Conservation (phyloP, 2,797 vertebrate genomes). For the Hydrophis major region DNA sequence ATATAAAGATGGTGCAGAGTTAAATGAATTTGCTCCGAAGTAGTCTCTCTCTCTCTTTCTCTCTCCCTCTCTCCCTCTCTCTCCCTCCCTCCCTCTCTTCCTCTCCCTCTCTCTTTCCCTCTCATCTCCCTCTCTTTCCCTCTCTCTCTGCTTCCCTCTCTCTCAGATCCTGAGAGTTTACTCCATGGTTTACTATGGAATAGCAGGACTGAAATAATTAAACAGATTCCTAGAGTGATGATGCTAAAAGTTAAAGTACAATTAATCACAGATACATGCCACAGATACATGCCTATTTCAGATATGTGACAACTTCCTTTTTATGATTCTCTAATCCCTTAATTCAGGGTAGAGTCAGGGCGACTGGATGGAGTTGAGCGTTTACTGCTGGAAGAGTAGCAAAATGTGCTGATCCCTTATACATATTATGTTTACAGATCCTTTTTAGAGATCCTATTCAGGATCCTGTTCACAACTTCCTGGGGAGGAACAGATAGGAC, state of each 20-base stretch:
- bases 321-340: not conserved
- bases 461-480: not conserved
- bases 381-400: not conserved
- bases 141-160: no score
- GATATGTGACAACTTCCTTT: not conserved
- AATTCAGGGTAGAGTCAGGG: not conserved
- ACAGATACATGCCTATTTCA: not conserved
- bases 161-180: not conserved
- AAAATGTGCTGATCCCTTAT: not conserved
- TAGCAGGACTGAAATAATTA: not conserved
- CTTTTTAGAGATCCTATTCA: not conserved
- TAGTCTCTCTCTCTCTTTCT: not conserved
- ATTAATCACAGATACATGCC: not conserved
- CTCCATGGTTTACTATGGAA: not conserved
- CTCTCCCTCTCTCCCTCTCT: no score
- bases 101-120: no score
- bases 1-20: not conserved
- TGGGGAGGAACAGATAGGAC: not conserved
- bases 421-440: not conserved
- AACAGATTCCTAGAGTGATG: not conserved
- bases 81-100: rapidly evolving
- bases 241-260: not conserved
- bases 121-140: no score
- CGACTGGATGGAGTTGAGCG: not conserved
- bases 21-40: not conserved